Percentiles rank a stretch among this genome's conserved stretches.
Evolutionary conservation across 35 echinoderm and acorn worm species (phyloP).

Genomic region (Lytechinus pictus): DNA sequence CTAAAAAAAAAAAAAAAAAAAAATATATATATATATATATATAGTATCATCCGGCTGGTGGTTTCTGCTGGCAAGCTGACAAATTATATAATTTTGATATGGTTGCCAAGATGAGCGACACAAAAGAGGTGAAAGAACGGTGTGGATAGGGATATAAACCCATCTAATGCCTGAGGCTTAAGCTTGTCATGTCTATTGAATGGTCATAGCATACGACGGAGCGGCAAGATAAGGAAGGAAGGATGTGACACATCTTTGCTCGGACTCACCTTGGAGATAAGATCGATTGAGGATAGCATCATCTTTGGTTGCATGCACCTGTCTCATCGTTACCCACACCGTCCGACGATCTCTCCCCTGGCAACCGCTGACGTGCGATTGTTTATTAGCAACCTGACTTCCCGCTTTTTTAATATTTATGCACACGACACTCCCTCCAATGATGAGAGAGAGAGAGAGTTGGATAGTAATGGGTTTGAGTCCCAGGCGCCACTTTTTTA

Average conservation of each 20-base stretch:
- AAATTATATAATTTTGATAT: background rate
- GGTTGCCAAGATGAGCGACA: background rate
- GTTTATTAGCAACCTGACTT: slow-evolving; percentile 39
- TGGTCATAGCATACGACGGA: background rate
- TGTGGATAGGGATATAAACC: background rate
- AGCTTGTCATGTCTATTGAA: background rate
- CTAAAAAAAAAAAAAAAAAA: too few species aligned
- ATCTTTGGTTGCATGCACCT: slow-evolving; percentile 10
- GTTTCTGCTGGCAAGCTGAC: background rate
- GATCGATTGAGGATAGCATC: slow-evolving; percentile 16
- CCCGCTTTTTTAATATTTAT: background rate
- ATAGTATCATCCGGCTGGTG: background rate
- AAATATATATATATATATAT: background rate
- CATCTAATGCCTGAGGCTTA: background rate
- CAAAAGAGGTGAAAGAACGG: background rate
- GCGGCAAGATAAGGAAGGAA: background rate
- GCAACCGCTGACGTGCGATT: slow-evolving; percentile 35
- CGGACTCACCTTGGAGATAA: background rate
- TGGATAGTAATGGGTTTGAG: background rate
- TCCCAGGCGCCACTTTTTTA: slow-evolving; percentile 12
- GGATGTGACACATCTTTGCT: background rate
- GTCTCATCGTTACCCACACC: background rate
- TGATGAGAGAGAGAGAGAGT: background rate
- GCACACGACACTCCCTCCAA: background rate
- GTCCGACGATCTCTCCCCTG: background rate